Base-by-base conservation (phyloP, 2,113 vertebrate genomes). In the Albula goreensis region DNA sequence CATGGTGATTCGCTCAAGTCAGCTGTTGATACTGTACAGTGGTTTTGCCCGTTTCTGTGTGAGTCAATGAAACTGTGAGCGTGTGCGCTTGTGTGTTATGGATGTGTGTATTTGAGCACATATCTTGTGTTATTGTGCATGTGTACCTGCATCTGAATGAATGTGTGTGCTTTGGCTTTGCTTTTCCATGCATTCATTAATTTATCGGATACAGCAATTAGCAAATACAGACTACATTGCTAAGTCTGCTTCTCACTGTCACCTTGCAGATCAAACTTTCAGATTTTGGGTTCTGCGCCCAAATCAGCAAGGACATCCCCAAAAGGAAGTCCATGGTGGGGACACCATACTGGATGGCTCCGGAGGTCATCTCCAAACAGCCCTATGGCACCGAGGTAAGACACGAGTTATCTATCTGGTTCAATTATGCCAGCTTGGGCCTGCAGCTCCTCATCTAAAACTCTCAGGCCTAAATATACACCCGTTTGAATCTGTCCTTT, bases 261-360 rank as follows among this genome's bases (percentile, higher is more conserved):
- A 10, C 70, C 8, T 9, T 31, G 13, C 87, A 98, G 97, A 94
- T 99, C 13, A 99, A 99, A 87, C 95, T 99, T 78, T 99, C 98
- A 0, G 98, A 99, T 92, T 99, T 99, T 77, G 98, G 98, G 10
- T 99, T 99, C 93, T 99, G 98, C 88, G 98, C 98, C 90, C 97
- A 99, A 93, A 98, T 99, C 94, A 98, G 96, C 91, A 96, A 97
- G 91, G 97, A 98, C 2, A 94, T 99, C 53, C 96, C 97, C 0
- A 98, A 97, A 89, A 96, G 98, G 83, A 98, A 96, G 90, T 99
- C 98, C 31, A 88, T 99, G 25, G 98, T 99, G 0, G 98, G 98
- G 31, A 99, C 98, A 0, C 97, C 98, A 0, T 99, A 99, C 85
- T 99, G 98, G 98, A 99, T 99, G 98, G 97, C 98, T 84, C 98